Evolutionary conservation across 1,140 invertebrate species (phyloP), one percentile per base, ranked within the genome.

Genomic region (Adoxophyes honmai): DNA sequence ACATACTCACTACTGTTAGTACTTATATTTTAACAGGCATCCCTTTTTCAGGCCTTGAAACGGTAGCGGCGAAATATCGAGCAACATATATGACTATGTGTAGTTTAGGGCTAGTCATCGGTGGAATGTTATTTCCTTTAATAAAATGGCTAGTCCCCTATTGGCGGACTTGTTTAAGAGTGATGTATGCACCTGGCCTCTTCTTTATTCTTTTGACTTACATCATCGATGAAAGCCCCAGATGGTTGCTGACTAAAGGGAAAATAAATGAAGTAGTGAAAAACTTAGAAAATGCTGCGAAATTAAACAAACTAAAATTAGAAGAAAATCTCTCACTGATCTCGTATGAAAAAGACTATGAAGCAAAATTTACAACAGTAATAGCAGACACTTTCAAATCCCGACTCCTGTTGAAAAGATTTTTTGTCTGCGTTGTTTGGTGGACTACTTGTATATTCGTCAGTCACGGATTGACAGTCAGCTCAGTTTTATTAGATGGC

Each of bases 401-500:
- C 0, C 75, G 64, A 42, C 65, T 68, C 39, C 54, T 81, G 5
- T 28, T 75, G 7, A 65, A 59, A 36, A 71, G 79, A 60, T 76
- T 79, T 65, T 72, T 93, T 1, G 91, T 92, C 15, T 93, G 93
- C 57, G 91, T 90, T 18, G 91, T 94, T 68, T 94, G 91, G 84
- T 96, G 93, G 93, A 90, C 93, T 0, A 91, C 93, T 0, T 92
- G 91, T 56, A 91, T 93, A 0, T 93, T 96, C 59, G 91, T 95
- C 0, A 96, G 94, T 65, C 96, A 95, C 68, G 95, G 95, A 0
- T 70, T 97, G 4, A 93, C 94, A 0, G 90, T 96, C 0, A 95
- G 95, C 71, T 92, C 94, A 0, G 94, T 94, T 0, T 91, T 93
- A 13, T 87, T 96, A 34, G 91, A 91, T 36, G 94, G 94, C 1